phyloP scores from a whole-genome alignment of 2,888 invertebrate genomes.

The Choristoneura rosaceana region DNA sequence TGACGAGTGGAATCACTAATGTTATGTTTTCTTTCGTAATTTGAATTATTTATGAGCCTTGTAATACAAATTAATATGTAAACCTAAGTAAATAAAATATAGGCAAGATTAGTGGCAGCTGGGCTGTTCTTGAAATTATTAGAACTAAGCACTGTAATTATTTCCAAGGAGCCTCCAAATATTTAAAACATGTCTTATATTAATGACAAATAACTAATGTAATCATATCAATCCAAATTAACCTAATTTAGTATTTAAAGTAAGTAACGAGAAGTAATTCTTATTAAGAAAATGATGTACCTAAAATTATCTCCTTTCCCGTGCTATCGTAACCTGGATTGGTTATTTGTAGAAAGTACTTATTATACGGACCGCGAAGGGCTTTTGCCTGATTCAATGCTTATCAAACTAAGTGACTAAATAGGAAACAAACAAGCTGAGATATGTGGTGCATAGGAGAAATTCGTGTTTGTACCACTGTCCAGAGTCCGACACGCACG shows the following conservation, averaged over 20 bases:
- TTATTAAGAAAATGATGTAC: not conserved
- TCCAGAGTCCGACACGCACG: no score
- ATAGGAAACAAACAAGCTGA: no score
- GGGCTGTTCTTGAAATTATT: slow-evolving; percentile 19
- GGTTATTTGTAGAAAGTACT: no score
- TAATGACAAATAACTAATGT: slow-evolving; percentile 60
- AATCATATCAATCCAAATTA: slow-evolving; percentile 46
- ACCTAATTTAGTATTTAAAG: slow-evolving; percentile 8
- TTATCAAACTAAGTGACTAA: no score
- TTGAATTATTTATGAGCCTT: not conserved
- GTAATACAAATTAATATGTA: not conserved
- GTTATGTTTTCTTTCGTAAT: not conserved
- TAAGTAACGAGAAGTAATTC: not conserved
- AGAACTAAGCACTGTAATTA: slow-evolving; percentile 14
- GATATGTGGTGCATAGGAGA: no score
- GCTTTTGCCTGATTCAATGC: not conserved
- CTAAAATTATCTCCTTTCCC: not conserved
- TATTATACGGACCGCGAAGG: not conserved
- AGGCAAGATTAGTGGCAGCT: slow-evolving; percentile 17
- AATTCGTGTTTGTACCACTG: no score
- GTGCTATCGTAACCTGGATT: no score
- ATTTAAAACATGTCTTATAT: slow-evolving; percentile 52
- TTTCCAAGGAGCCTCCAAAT: slow-evolving; percentile 33
- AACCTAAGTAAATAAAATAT: not conserved
- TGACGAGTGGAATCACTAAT: not conserved